These are phyloP conservation scores for Prinia subflava DNA, from an alignment of 2,113 vertebrate genomes.

Conservation along the genomic window DNA sequence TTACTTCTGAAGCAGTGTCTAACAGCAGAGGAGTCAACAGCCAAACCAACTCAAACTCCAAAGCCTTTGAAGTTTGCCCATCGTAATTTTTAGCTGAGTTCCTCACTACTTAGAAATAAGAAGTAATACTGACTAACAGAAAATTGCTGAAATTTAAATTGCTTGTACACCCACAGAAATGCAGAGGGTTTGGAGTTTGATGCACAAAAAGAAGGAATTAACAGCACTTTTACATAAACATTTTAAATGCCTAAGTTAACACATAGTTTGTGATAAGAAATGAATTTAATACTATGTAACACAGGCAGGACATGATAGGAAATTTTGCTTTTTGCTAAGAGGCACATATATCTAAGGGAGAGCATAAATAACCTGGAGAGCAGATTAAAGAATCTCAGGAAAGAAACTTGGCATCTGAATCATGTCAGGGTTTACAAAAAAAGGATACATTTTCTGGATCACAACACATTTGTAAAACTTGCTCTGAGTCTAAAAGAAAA, in stretches of 20 bases:
- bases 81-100: background rate
- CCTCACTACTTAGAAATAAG: background rate
- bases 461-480: background rate
- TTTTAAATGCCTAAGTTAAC: constrained; percentile 46
- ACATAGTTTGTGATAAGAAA: constrained; percentile 16
- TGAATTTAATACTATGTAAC: constrained; percentile 32
- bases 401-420: constrained; percentile 33
- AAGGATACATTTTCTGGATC: background rate
- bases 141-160: constrained; percentile 48
- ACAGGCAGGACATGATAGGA: background rate
- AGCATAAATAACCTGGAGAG: constrained; percentile 28
- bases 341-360: background rate
- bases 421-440: background rate
- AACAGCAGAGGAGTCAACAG: background rate
- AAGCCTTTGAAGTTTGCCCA: constrained; percentile 5
- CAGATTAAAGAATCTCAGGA: constrained; percentile 20
- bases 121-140: constrained; percentile 14
- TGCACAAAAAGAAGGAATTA: constrained; percentile 47
- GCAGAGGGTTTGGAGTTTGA: constrained; percentile 40
- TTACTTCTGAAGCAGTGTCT: background rate
- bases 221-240: constrained; percentile 29
- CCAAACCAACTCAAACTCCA: background rate
- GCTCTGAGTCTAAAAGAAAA: background rate
- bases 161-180: constrained; percentile 57
- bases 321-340: constrained; percentile 39